Evolutionary conservation across 2,888 invertebrate genomes (phyloP).

Genomic region (Zootermopsis nevadensis): DNA sequence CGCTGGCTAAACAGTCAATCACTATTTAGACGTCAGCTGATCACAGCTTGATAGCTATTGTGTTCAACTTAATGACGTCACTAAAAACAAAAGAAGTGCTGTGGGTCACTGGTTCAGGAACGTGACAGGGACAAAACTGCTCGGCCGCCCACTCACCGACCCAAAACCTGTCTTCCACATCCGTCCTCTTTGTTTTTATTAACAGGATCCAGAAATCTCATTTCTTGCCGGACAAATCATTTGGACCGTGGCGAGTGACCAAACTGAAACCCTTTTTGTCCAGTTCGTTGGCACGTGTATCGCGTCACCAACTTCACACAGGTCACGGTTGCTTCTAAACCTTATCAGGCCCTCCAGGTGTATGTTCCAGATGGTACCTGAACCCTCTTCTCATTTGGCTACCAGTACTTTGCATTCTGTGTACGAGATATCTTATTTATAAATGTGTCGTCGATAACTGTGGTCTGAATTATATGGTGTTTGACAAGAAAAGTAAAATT

Average conservation of each 20-base stretch:
- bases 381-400: too few relatives aligned
- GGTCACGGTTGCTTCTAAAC: too few relatives aligned
- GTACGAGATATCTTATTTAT: too few relatives aligned
- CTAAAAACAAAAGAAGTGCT: slow-evolving; percentile 18
- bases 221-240: slow-evolving; percentile 18
- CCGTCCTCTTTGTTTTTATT: slow-evolving; percentile 7
- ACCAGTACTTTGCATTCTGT: too few relatives aligned
- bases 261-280: not conserved
- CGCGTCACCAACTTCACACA: too few relatives aligned
- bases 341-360: too few relatives aligned
- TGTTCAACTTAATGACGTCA: not conserved
- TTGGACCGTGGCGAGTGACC: slow-evolving; percentile 29
- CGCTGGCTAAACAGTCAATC: not conserved
- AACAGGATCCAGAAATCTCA: not conserved
- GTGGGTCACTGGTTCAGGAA: slow-evolving; percentile 33
- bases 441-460: too few relatives aligned
- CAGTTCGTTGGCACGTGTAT: too few relatives aligned
- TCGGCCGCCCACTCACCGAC: slow-evolving; percentile 16
- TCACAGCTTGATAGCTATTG: not conserved
- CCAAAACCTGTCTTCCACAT: slow-evolving; percentile 22
- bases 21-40: not conserved
- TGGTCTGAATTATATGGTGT: too few relatives aligned
- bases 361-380: too few relatives aligned
- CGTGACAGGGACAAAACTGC: not conserved
- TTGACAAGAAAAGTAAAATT: too few relatives aligned